Base-by-base conservation (phyloP, 2,888 invertebrate genomes). In the Lasioglossum leucozonium region DNA sequence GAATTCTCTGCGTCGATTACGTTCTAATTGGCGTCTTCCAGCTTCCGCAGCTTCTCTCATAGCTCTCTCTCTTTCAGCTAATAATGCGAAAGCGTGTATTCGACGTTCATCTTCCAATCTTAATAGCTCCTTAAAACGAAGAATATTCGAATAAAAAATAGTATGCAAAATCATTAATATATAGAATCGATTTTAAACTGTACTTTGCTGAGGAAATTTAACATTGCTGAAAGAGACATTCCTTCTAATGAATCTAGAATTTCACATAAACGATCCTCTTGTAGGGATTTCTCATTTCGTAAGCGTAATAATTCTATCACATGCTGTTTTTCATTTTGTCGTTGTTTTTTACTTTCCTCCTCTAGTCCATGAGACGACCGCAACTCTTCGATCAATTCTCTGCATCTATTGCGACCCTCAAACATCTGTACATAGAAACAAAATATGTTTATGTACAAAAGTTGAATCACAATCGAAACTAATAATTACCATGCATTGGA, bases 11-110 rank as follows among this genome's bases (percentile, higher is more conserved):
- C 98, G 95, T 62, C 97, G 95, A 79, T 97, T 96, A 87, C 97
- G 96, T 93, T 98, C 98, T 74, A 96, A 96, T 94, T 98, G 98
- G 34, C 98, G 95, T 74, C 97, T 95, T 0, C 98, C 98, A 3
- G 97, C 97, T 94, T 98, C 98, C 13, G 96, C 97, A 0, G 98
- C 98, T 94, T 98, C 98, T 0, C 97, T 96, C 93, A 97, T 96
- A 87, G 96, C 95, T 87, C 98, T 96, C 91, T 98, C 97, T 47
- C 97, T 96, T 91, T 98, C 98, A 0, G 98, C 97, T 62, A 98
- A 95, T 89, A 98, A 95, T 42, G 97, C 96, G 93, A 97, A 96
- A 0, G 98, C 98, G 91, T 98, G 98, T 22, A 97, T 96, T 82
- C 97, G 96, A 10, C 98, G 96, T 93, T 98, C 98, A 90, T 98